Percentiles rank a stretch among this genome's conserved stretches.
phyloP scores from a whole-genome alignment of 2,797 vertebrate genomes.

The Anguilla megastoma region DNA sequence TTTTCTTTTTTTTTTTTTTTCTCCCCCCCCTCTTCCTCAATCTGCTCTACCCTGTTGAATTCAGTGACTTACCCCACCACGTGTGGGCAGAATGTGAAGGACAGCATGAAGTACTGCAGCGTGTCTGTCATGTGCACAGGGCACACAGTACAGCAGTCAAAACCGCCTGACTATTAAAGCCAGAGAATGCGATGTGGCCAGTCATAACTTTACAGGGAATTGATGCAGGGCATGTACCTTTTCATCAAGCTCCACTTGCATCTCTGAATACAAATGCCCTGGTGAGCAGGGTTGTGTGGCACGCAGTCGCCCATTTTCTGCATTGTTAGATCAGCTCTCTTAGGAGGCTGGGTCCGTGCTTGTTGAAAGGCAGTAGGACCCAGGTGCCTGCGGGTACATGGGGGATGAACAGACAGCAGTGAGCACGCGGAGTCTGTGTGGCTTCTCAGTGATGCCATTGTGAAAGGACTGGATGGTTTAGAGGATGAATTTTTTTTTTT shows the following conservation, averaged over 20 bases:
- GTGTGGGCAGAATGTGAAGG: background rate
- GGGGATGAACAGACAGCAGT: background rate
- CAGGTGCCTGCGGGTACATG: background rate
- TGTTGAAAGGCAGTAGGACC: background rate
- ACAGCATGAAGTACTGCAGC: too few species aligned
- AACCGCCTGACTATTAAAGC: background rate
- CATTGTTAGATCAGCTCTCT: background rate
- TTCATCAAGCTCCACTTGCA: background rate
- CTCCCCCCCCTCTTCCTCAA: too few species aligned
- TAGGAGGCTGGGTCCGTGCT: background rate
- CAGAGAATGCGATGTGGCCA: slow-evolving; percentile 10
- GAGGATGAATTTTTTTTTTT: background rate
- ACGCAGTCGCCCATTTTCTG: background rate
- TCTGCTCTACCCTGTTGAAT: slow-evolving; percentile 2
- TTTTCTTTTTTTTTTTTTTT: too few species aligned
- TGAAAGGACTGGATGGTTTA: background rate
- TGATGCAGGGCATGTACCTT: background rate
- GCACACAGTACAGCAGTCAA: background rate
- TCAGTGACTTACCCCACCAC: background rate
- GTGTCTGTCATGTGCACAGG: background rate
- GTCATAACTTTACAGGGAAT: background rate
- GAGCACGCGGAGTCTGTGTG: background rate
- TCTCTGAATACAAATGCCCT: slow-evolving; percentile 10
- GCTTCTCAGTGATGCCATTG: background rate
- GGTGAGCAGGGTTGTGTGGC: background rate